phyloP scores from a whole-genome alignment of 2,797 vertebrate species.

The Rousettus madagascariensis region DNA sequence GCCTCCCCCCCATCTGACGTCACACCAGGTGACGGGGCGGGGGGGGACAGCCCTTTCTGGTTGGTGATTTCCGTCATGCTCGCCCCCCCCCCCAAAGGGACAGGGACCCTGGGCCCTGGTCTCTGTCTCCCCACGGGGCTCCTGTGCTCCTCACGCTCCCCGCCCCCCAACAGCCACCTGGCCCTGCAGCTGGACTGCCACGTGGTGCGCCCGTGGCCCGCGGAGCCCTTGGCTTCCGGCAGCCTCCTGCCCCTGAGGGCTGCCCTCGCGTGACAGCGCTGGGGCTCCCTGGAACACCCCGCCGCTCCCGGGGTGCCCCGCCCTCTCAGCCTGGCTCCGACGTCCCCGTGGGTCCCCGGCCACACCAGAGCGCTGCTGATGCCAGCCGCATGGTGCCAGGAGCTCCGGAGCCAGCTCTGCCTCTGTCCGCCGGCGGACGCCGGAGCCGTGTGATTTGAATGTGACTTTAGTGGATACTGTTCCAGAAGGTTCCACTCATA shows the following conservation, averaged over 20 bases:
- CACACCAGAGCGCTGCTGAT: rapidly evolving
- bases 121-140: too few species aligned
- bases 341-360: neutral
- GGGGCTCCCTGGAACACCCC: neutral
- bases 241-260: too few species aligned
- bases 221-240: neutral
- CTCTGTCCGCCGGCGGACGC: neutral
- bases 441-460: neutral
- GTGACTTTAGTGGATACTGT: rapidly evolving
- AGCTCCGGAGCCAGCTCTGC: too few species aligned
- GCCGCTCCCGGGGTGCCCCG: neutral
- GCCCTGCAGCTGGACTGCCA: neutral
- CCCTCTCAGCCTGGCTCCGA: neutral
- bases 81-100: too few species aligned
- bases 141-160: neutral
- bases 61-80: rapidly evolving
- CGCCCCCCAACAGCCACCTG: too few species aligned
- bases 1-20: neutral
- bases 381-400: neutral
- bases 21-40: rapidly evolving
- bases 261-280: neutral
- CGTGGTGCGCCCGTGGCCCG: neutral
- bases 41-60: too few species aligned
- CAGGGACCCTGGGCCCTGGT: neutral
- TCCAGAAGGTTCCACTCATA: neutral